These are phyloP conservation scores for Tenebrio molitor DNA, from an alignment of 1,140 invertebrate species.

Conservation along the genomic window DNA sequence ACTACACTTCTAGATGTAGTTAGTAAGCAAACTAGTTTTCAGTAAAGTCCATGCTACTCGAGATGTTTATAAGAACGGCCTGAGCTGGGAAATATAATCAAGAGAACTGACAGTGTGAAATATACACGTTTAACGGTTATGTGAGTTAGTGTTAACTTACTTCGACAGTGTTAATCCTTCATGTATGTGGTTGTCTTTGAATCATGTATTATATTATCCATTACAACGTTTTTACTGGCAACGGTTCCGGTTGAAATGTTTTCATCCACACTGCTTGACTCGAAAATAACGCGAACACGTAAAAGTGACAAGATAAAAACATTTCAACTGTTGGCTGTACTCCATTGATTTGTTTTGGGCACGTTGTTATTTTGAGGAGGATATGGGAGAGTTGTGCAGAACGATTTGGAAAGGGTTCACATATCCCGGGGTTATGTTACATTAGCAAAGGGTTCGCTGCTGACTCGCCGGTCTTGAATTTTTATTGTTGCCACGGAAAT, in stretches of 20 bases:
- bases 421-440: too few relatives aligned
- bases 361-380: conserved; percentile 28
- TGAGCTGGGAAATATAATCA: conserved; percentile 41
- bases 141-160: conserved; percentile 61
- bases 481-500: neutral
- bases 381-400: conserved; percentile 27
- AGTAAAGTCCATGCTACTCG: conserved; percentile 43
- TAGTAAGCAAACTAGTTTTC: conserved; percentile 38
- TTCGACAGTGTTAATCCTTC: conserved; percentile 60
- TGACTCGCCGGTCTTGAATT: too few relatives aligned
- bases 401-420: conserved; percentile 16
- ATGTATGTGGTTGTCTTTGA: conserved; percentile 57
- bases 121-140: conserved; percentile 53
- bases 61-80: conserved; percentile 43
- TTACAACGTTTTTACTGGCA: conserved; percentile 30
- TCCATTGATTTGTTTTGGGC: conserved; percentile 29
- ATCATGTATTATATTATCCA: conserved; percentile 56
- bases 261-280: neutral
- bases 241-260: neutral
- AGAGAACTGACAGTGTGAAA: conserved; percentile 54
- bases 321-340: conserved; percentile 20
- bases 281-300: too few relatives aligned
- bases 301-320: conserved; percentile 11
- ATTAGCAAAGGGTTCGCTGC: too few relatives aligned
- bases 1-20: conserved; percentile 34